Evolutionary conservation across 2,888 invertebrate genomes (phyloP).

Genomic region (Dasypogon diadema): DNA sequence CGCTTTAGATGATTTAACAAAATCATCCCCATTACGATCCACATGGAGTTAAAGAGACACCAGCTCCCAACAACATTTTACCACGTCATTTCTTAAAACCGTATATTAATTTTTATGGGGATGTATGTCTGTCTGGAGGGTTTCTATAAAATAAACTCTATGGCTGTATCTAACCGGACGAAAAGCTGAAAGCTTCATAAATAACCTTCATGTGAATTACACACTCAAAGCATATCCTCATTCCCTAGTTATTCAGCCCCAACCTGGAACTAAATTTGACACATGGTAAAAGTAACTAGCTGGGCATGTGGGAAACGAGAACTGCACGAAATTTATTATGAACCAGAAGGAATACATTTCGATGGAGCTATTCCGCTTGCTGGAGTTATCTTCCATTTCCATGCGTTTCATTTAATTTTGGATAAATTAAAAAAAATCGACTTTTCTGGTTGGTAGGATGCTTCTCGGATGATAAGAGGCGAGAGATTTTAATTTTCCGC

Average conservation of each 20-base stretch:
- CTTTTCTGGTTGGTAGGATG: background rate
- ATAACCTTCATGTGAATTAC: slow-evolving; percentile 28
- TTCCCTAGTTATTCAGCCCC: background rate
- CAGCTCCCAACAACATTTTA: background rate
- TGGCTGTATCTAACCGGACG: background rate
- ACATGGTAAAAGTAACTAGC: slow-evolving; percentile 11
- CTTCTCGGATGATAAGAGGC: background rate
- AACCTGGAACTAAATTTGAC: slow-evolving; percentile 9
- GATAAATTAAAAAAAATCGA: slow-evolving; percentile 4
- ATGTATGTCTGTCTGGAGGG: slow-evolving; percentile 19
- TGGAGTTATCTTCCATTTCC: slow-evolving; percentile 23
- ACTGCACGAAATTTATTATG: slow-evolving; percentile 38
- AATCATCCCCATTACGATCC: background rate
- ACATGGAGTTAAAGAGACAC: background rate
- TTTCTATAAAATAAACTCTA: background rate
- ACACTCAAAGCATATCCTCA: too few relatives aligned
- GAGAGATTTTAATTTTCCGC: too few relatives aligned
- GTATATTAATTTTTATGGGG: slow-evolving; percentile 32
- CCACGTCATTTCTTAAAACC: background rate
- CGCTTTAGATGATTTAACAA: background rate
- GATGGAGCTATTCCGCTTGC: background rate
- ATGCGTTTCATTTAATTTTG: background rate
- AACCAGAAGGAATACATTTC: background rate
- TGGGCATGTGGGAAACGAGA: background rate
- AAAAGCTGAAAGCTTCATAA: slow-evolving; percentile 16